These are phyloP conservation scores for Dendrocincla tyrannina DNA, from an alignment of 2,797 vertebrate genomes.

Conservation along the genomic window DNA sequence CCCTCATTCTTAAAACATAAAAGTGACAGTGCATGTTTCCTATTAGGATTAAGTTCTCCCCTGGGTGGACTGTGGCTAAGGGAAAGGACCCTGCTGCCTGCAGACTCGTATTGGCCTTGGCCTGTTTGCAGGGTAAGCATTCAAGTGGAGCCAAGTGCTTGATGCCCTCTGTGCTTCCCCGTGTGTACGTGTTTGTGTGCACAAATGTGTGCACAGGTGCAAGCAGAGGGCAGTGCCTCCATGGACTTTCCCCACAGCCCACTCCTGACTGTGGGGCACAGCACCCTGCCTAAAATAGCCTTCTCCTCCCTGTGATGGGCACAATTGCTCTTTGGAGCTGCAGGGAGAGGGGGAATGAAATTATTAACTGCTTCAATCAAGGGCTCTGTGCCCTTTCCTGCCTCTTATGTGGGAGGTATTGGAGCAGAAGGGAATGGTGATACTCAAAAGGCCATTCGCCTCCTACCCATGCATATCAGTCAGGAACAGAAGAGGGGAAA, in stretches of 20 bases:
- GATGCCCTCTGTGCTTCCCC: neutral
- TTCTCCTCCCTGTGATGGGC: rapidly evolving
- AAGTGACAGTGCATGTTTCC: neutral
- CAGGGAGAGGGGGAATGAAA: neutral
- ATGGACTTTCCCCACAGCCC: neutral
- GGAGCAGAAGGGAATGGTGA: neutral
- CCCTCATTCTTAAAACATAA: neutral
- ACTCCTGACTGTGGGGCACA: neutral
- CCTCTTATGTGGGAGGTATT: neutral
- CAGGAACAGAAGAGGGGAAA: neutral
- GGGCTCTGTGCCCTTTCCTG: neutral
- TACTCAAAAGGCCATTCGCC: neutral
- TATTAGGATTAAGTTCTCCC: neutral
- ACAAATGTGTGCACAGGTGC: constrained; percentile 26
- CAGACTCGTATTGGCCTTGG: neutral
- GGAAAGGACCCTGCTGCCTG: neutral
- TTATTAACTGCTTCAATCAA: neutral
- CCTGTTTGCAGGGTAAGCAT: neutral
- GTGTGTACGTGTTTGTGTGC: neutral
- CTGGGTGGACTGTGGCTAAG: rapidly evolving
- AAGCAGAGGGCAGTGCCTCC: neutral
- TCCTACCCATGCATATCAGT: neutral
- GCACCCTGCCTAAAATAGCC: neutral
- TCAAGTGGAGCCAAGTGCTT: neutral
- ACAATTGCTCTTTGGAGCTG: neutral